Evolutionary conservation across 2,797 vertebrate species (phyloP).

Genomic region (Aratinga solstitialis): DNA sequence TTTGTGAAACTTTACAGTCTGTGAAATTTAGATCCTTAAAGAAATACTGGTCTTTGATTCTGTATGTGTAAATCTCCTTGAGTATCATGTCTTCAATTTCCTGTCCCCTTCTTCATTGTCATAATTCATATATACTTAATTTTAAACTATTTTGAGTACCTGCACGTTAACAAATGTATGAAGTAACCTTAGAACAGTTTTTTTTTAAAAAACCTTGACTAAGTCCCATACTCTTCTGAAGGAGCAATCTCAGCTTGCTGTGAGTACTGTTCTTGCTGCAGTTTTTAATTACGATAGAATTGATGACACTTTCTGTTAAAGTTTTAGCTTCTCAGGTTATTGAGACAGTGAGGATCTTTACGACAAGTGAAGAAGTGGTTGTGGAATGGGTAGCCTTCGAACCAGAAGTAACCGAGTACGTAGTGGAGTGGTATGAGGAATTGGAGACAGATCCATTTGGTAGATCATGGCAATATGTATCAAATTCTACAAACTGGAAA

Average conservation of each 20-base stretch:
- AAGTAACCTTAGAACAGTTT: background rate
- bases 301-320: background rate
- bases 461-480: conserved; percentile 71
- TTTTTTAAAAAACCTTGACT: background rate
- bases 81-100: background rate
- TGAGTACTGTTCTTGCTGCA: background rate
- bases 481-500: conserved; percentile 64
- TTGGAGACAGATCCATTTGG: background rate
- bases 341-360: background rate
- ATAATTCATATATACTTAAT: background rate
- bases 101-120: background rate
- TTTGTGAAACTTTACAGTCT: background rate
- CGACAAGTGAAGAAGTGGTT: conserved; percentile 44
- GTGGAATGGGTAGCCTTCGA: conserved; percentile 63
- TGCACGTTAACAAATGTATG: background rate
- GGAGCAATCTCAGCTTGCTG: background rate
- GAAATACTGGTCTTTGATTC: background rate
- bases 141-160: background rate
- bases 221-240: background rate
- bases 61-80: background rate
- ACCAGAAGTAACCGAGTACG: conserved; percentile 28
- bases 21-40: background rate
- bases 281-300: background rate
- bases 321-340: conserved; percentile 60
- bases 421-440: conserved; percentile 77